A percentile compares a stretch with the other conserved stretches of the same genome.
phyloP scores from a whole-genome alignment of 2,888 invertebrate species.

The Epirrhoe tristata region DNA sequence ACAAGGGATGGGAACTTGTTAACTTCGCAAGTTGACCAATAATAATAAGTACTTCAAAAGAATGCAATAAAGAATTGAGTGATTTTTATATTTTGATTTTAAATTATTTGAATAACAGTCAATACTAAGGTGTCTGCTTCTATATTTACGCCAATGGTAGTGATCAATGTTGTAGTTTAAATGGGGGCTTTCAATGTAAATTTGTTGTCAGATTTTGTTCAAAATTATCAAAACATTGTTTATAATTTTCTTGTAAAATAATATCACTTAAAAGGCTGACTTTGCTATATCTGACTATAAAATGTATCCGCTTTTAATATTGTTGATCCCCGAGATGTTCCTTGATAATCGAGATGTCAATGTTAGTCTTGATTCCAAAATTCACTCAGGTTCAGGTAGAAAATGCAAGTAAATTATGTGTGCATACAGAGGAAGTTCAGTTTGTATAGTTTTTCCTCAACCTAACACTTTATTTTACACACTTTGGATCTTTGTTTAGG shows the following conservation, averaged over 20 bases:
- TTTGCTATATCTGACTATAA: slow-evolving; percentile 19
- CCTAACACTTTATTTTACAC: background rate
- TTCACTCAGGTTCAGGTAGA: background rate
- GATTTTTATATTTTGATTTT: slow-evolving; percentile 20
- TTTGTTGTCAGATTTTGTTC: slow-evolving; percentile 17
- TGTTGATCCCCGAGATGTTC: background rate
- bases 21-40: slow-evolving; percentile 15
- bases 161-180: slow-evolving; percentile 22
- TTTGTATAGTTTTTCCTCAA: background rate
- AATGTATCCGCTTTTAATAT: slow-evolving; percentile 3
- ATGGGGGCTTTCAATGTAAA: slow-evolving; percentile 20
- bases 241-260: slow-evolving; percentile 21
- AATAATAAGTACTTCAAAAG: slow-evolving; percentile 3
- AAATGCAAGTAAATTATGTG: slow-evolving; percentile 14
- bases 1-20: slow-evolving; percentile 4
- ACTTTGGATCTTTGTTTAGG: slow-evolving; percentile 8
- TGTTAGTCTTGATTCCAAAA: background rate
- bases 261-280: slow-evolving; percentile 30
- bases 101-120: slow-evolving; percentile 6
- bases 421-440: slow-evolving; percentile 13
- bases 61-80: slow-evolving; percentile 19
- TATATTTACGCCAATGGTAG: slow-evolving; percentile 13
- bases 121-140: slow-evolving; percentile 8
- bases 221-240: slow-evolving; percentile 8
- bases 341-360: background rate